Conservation (phyloP, 1,140 invertebrate species). For the Drosophila lacteicornis region DNA sequence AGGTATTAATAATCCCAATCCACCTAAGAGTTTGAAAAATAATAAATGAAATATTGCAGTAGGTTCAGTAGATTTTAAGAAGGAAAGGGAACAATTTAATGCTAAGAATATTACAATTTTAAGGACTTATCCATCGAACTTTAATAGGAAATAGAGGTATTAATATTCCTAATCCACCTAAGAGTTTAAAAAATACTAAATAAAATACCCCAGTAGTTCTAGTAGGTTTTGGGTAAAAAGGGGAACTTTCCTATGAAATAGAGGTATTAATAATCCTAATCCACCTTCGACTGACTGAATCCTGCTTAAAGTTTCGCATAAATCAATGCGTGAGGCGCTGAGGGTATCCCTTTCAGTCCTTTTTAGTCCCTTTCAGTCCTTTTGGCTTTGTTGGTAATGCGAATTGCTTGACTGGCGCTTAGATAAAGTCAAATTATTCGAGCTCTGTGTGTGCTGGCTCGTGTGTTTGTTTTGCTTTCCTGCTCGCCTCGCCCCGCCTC, state of each 20-base stretch:
- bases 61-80: no score
- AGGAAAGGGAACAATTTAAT: no score
- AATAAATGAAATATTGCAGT: no score
- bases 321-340: conserved; percentile 10
- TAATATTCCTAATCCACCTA: no score
- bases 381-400: conserved; percentile 35
- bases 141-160: no score
- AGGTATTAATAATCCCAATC: neutral
- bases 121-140: no score
- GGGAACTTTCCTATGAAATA: no score
- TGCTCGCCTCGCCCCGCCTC: neutral
- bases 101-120: no score
- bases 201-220: no score
- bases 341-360: conserved; percentile 11
- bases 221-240: no score
- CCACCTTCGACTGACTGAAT: neutral
- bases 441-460: conserved; percentile 22
- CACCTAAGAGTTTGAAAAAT: neutral
- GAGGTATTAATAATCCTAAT: neutral
- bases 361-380: conserved; percentile 2
- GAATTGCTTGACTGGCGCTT: conserved; percentile 62
- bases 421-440: conserved; percentile 78
- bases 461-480: conserved; percentile 7
- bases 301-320: conserved; percentile 10
- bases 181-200: no score